Percentiles rank a stretch among this genome's conserved stretches.
These are phyloP conservation scores for Cephonodes hylas DNA, from an alignment of 2,888 invertebrate genomes.

Conservation along the genomic window DNA sequence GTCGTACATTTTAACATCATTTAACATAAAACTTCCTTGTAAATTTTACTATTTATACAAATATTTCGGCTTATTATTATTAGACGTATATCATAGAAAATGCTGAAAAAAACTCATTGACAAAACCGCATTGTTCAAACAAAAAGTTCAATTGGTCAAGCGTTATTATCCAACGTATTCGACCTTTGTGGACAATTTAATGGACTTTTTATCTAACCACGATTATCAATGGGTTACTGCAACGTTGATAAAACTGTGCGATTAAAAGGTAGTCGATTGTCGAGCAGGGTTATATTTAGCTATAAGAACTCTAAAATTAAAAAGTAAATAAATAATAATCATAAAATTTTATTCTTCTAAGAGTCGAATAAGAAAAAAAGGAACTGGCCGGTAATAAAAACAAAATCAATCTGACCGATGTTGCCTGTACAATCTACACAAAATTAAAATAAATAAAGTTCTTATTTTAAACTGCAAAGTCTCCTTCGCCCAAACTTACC, in stretches of 20 bases:
- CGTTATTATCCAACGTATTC: slow-evolving; percentile 23
- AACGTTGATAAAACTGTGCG: background rate
- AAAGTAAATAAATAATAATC: background rate
- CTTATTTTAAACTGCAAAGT: background rate
- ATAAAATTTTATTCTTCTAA: no score
- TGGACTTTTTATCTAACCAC: slow-evolving; percentile 29
- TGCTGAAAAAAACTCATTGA: slow-evolving; percentile 14
- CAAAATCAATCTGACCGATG: background rate
- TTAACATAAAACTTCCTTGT: no score
- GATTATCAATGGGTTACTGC: slow-evolving; percentile 21
- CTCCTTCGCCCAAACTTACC: slow-evolving; percentile 31
- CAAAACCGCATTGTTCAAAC: slow-evolving; percentile 18
- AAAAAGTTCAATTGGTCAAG: slow-evolving; percentile 32
- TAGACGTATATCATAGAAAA: background rate
- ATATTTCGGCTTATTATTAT: no score
- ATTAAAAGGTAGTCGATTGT: background rate
- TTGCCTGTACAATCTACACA: background rate
- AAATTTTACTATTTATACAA: no score
- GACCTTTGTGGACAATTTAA: slow-evolving; percentile 27
- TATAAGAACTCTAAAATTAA: background rate
- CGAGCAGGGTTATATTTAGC: background rate
- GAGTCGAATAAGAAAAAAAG: no score
- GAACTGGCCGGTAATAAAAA: background rate
- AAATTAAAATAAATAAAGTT: no score
- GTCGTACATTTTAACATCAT: no score